A percentile compares a stretch with the other conserved stretches of the same genome.
Conservation (phyloP, 2,797 vertebrate species). For the Lutjanus argentimaculatus region DNA sequence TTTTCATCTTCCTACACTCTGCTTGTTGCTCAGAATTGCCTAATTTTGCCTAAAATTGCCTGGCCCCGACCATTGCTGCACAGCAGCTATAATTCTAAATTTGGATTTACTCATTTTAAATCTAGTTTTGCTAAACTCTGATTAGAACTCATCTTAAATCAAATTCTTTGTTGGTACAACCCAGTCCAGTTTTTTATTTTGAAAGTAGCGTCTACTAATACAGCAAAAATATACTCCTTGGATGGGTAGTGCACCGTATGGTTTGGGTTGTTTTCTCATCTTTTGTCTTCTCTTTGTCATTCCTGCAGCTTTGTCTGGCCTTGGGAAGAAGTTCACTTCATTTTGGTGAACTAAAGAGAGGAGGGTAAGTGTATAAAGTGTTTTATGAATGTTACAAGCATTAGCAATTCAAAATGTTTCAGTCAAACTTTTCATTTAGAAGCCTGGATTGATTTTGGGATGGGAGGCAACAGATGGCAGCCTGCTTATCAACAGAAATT, state of each 20-base stretch:
- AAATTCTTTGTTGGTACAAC: too few species aligned
- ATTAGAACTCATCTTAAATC: too few species aligned
- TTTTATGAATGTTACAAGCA: neutral
- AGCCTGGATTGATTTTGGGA: neutral
- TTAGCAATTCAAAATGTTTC: slow-evolving; percentile 15
- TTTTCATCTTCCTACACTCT: too few species aligned
- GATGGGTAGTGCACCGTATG: neutral
- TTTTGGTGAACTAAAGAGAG: slow-evolving; percentile 93
- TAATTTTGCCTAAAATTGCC: too few species aligned
- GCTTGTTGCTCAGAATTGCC: too few species aligned
- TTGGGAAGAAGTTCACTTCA: slow-evolving; percentile 99
- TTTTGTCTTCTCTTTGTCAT: slow-evolving; percentile 49
- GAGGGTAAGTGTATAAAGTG: slow-evolving; percentile 81
- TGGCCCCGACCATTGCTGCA: too few species aligned
- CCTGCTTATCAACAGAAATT: slow-evolving; percentile 18
- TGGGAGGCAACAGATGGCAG: slow-evolving; percentile 2
- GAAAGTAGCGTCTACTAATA: neutral
- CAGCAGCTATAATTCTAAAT: too few species aligned
- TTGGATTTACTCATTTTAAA: too few species aligned
- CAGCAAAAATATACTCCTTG: neutral
- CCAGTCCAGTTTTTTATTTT: slow-evolving; percentile 1
- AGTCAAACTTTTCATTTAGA: slow-evolving; percentile 14
- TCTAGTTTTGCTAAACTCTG: too few species aligned
- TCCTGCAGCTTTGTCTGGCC: slow-evolving; percentile 93
- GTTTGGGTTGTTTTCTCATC: slow-evolving; percentile 11